A percentile compares a stretch with the other conserved stretches of the same genome.
Evolutionary conservation across 2,797 vertebrate genomes (phyloP).

Genomic region (Notamacropus eugenii): DNA sequence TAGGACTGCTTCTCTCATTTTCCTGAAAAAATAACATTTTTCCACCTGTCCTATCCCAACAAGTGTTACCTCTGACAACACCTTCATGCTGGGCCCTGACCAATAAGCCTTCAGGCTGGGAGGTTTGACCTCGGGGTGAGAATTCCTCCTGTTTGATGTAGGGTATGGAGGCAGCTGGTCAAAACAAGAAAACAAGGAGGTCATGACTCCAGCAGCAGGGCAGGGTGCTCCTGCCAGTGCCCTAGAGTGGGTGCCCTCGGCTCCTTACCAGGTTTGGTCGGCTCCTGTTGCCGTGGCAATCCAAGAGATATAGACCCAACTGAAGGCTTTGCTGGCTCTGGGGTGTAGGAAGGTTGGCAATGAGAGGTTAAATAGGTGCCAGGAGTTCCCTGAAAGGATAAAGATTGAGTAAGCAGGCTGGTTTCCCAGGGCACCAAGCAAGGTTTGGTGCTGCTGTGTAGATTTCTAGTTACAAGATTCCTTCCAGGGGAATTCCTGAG

Average conservation of each 20-base stretch:
- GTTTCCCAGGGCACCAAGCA: constrained; percentile 20
- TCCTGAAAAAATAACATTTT: constrained; percentile 26
- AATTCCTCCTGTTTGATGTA: constrained; percentile 94
- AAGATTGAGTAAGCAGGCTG: constrained; percentile 40
- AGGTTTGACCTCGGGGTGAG: constrained; percentile 89
- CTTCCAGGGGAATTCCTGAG: neutral
- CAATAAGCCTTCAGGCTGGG: constrained; percentile 90
- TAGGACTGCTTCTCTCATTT: neutral
- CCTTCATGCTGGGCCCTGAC: constrained; percentile 92
- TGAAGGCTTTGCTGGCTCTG: constrained; percentile 92
- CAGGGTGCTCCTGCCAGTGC: neutral
- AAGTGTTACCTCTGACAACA: constrained; percentile 90
- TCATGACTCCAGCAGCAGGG: neutral
- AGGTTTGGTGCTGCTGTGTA: constrained; percentile 37
- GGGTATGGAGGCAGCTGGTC: constrained; percentile 82
- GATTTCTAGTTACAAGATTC: constrained; percentile 33
- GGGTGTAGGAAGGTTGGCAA: constrained; percentile 90
- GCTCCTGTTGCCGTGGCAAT: constrained; percentile 95
- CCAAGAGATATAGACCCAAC: constrained; percentile 98
- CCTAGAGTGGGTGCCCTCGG: neutral
- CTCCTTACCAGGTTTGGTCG: constrained; percentile 92
- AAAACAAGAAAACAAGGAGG: constrained; percentile 49
- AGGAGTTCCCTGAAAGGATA: constrained; percentile 92
- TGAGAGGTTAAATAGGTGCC: constrained; percentile 96
- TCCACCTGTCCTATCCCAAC: neutral